These are phyloP conservation scores for Falcunculus frontatus DNA, from an alignment of 2,113 vertebrate genomes.

Conservation along the genomic window DNA sequence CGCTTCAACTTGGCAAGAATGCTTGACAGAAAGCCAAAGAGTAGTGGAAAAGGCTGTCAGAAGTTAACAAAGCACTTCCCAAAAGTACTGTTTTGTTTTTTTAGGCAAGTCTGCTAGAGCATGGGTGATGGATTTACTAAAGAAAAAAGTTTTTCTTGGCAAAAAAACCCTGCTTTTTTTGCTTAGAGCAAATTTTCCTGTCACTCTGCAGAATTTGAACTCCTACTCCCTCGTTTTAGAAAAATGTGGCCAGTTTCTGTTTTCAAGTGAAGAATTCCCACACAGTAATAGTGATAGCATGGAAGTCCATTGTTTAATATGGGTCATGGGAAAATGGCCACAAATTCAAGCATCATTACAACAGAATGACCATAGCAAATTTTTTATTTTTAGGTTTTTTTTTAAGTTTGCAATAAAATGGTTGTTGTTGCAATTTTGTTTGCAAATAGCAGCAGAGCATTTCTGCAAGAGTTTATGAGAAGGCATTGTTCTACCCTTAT, in stretches of 20 bases:
- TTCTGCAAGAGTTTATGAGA: neutral
- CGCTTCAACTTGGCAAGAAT: conserved; percentile 53
- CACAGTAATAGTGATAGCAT: neutral
- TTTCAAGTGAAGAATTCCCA: conserved; percentile 50
- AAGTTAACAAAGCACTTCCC: conserved; percentile 69
- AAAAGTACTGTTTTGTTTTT: conserved; percentile 61
- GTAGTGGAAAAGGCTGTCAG: conserved; percentile 63
- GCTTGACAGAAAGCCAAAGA: conserved; percentile 42
- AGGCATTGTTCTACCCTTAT: neutral
- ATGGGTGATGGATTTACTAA: conserved; percentile 54
- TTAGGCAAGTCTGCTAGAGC: conserved; percentile 50
- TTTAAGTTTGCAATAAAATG: neutral
- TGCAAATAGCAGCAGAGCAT: neutral
- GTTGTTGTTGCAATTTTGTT: neutral
- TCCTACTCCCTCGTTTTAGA: conserved; percentile 18
- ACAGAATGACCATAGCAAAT: neutral
- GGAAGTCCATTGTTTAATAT: neutral
- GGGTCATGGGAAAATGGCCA: conserved; percentile 14
- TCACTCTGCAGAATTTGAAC: conserved; percentile 47
- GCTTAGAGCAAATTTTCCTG: conserved; percentile 47
- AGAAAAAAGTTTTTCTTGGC: conserved; percentile 56
- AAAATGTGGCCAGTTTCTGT: conserved; percentile 31
- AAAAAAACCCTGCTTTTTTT: neutral
- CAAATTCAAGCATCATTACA: neutral
- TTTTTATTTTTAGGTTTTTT: neutral